Evolutionary conservation across 1,140 invertebrate species (phyloP).

Genomic region (Neocloeon triangulifer): DNA sequence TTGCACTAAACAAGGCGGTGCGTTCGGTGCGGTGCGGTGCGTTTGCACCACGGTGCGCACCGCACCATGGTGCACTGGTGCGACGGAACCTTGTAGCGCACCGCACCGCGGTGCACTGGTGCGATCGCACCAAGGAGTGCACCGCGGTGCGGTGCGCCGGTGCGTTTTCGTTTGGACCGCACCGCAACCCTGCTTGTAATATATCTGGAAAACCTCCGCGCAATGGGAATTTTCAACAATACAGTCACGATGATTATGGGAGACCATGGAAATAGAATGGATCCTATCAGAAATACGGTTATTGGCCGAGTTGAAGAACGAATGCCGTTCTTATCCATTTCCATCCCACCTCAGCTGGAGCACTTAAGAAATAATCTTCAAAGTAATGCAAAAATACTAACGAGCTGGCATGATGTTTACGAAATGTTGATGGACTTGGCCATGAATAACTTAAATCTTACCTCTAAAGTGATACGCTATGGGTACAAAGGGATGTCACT

Average conservation of each 20-base stretch:
- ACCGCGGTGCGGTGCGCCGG: no score
- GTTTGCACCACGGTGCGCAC: no score
- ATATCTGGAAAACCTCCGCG: no score
- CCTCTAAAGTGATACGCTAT: slow-evolving; percentile 5
- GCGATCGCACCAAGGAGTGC: no score
- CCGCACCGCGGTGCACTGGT: no score
- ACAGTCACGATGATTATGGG: slow-evolving; percentile 23
- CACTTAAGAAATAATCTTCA: slow-evolving; percentile 15
- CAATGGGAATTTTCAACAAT: slow-evolving; percentile 23
- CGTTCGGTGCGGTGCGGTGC: no score
- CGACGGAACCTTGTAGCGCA: no score
- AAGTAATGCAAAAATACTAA: slow-evolving; percentile 19
- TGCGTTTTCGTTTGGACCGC: no score
- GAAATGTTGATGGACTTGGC: slow-evolving; percentile 18
- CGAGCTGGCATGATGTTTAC: slow-evolving; percentile 21
- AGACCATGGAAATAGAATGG: slow-evolving; percentile 29
- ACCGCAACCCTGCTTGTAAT: no score
- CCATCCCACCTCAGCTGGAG: slow-evolving; percentile 19
- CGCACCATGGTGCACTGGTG: no score
- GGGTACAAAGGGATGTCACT: slow-evolving; percentile 9
- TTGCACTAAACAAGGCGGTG: no score
- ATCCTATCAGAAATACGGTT: slow-evolving; percentile 21
- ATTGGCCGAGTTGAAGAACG: slow-evolving; percentile 30
- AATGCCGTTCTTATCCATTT: slow-evolving; percentile 27
- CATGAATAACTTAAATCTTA: slow-evolving; percentile 4